Evolutionary conservation across 2,797 vertebrate genomes (phyloP).

Genomic region (Eutrigla gurnardus): DNA sequence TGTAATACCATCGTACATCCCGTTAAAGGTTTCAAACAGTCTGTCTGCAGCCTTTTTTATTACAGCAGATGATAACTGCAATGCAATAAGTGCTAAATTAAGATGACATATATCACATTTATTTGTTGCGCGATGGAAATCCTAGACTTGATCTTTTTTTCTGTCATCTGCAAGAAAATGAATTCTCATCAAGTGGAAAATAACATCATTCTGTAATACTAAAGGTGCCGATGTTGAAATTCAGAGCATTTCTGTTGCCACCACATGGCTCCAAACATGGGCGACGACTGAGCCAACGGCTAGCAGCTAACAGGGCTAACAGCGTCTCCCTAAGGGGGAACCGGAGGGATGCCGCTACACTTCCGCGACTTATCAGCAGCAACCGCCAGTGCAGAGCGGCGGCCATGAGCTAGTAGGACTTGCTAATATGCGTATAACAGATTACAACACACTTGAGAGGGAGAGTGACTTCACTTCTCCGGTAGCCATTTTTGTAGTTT

Average conservation of each 20-base stretch:
- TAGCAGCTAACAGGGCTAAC: not conserved
- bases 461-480: too few relatives aligned
- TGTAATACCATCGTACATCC: not conserved
- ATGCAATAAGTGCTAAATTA: not conserved
- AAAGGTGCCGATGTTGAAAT: not conserved
- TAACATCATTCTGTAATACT: not conserved
- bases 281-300: not conserved
- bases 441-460: too few relatives aligned
- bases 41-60: not conserved
- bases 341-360: too few relatives aligned
- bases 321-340: not conserved
- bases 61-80: not conserved
- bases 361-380: too few relatives aligned
- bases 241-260: not conserved
- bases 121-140: too few relatives aligned
- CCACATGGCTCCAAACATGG: not conserved
- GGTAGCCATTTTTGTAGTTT: too few relatives aligned
- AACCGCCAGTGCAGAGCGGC: too few relatives aligned
- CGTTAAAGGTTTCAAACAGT: too few relatives aligned
- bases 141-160: not conserved
- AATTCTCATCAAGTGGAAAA: not conserved
- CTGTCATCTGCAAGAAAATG: too few relatives aligned
- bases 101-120: not conserved
- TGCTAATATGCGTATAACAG: too few relatives aligned
- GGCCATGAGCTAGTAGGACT: not conserved